A percentile compares a stretch with the other conserved stretches of the same genome.
phyloP scores from a whole-genome alignment of 2,888 invertebrate genomes.

The Tiliacea aurago region DNA sequence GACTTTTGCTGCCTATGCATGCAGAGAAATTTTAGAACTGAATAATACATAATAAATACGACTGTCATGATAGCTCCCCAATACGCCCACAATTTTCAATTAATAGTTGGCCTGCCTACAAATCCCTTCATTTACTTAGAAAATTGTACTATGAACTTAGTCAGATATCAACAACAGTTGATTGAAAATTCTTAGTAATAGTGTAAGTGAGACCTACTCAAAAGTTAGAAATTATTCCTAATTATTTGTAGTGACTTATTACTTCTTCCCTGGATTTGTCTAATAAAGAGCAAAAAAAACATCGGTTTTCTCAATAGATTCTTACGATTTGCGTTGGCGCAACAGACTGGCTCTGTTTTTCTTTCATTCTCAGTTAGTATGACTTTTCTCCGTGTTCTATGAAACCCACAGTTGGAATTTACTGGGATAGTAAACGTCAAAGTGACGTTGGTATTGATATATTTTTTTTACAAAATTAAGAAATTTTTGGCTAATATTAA shows the following conservation, averaged over 20 bases:
- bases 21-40: background rate
- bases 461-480: background rate
- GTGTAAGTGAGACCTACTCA: background rate
- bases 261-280: background rate
- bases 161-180: background rate
- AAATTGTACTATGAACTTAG: background rate
- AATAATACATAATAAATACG: background rate
- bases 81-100: background rate
- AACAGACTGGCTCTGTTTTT: conserved; percentile 24
- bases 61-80: background rate
- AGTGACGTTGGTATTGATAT: background rate
- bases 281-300: too few relatives aligned
- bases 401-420: conserved; percentile 26
- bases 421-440: background rate
- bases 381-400: conserved; percentile 15
- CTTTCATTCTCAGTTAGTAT: conserved; percentile 16
- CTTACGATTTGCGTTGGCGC: conserved; percentile 3
- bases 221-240: background rate
- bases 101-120: background rate
- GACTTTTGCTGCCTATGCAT: background rate
- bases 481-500: background rate
- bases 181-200: background rate
- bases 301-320: background rate
- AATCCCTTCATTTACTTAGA: background rate
- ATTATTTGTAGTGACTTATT: background rate